These are phyloP conservation scores for Heteromurus nitidus DNA, from an alignment of 2,888 invertebrate species.

Conservation along the genomic window DNA sequence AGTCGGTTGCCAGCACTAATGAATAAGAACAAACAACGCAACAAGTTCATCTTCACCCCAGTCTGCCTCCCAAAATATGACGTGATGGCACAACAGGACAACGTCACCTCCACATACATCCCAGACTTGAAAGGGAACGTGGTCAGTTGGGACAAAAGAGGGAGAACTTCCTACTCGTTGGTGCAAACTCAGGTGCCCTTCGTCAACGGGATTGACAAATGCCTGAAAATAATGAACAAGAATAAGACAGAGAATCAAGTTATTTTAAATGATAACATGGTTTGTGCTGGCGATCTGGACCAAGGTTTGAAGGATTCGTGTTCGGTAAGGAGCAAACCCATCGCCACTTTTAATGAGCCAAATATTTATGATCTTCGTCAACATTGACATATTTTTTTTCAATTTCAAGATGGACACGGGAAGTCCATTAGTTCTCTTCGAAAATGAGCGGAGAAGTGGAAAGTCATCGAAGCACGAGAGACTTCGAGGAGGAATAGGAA, in stretches of 20 bases:
- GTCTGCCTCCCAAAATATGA: conserved; percentile 52
- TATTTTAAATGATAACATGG: conserved; percentile 60
- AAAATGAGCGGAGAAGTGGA: background rate
- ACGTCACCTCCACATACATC: background rate
- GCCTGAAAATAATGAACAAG: conserved; percentile 24
- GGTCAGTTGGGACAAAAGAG: conserved; percentile 57
- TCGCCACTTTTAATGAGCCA: background rate
- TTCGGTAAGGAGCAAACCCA: conserved; percentile 30
- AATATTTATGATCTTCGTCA: background rate
- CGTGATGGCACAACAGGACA: conserved; percentile 2
- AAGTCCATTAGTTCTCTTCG: conserved; percentile 64
- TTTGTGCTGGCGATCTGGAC: conserved; percentile 64
- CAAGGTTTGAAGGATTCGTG: conserved; percentile 57
- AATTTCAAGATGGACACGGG: conserved; percentile 62
- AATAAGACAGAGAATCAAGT: conserved; percentile 19
- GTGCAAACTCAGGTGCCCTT: conserved; percentile 29
- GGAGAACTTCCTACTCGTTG: conserved; percentile 37
- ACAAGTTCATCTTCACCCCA: conserved; percentile 34
- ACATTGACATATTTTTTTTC: background rate
- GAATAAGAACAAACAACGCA: too few species aligned
- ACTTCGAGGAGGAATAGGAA: too few species aligned
- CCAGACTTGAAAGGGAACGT: conserved; percentile 24
- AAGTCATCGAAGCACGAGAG: too few species aligned
- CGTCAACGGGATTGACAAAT: conserved; percentile 35
- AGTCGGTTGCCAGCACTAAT: too few species aligned